These are phyloP conservation scores for Setophaga kirtlandii DNA, from an alignment of 2,113 vertebrate species.

Conservation along the genomic window DNA sequence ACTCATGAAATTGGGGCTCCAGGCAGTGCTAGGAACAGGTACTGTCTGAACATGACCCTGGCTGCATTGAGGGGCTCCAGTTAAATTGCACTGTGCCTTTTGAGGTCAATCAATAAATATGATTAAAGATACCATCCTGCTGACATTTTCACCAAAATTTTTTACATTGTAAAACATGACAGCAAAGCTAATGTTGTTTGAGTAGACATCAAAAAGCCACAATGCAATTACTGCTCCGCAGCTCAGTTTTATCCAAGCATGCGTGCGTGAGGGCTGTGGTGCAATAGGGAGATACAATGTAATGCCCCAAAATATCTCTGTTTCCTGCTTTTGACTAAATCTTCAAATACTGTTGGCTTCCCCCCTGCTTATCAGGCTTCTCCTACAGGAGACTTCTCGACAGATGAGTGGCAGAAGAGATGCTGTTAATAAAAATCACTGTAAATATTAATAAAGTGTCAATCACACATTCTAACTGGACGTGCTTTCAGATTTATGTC, in stretches of 20 bases:
- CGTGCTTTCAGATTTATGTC: not conserved
- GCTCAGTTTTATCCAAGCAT: not conserved
- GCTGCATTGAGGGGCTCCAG: not conserved
- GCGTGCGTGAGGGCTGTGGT: not conserved
- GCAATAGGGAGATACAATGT: not conserved
- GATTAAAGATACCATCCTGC: constrained; percentile 41
- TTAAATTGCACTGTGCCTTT: not conserved
- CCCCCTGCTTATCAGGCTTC: not conserved
- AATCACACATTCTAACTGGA: not conserved
- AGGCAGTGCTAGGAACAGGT: not conserved
- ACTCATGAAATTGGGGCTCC: not conserved
- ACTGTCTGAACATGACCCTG: not conserved
- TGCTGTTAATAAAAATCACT: not conserved
- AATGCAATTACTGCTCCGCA: constrained; percentile 36
- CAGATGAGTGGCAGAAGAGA: not conserved
- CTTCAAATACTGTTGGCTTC: rapidly evolving
- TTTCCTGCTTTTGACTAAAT: not conserved
- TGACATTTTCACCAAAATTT: constrained; percentile 50
- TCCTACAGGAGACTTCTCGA: not conserved
- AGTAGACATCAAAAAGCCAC: constrained; percentile 52
- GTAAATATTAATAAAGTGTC: not conserved
- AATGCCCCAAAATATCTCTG: not conserved
- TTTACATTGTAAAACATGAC: constrained; percentile 40
- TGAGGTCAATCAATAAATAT: constrained; percentile 34
- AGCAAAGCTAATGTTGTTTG: constrained; percentile 48